Percentiles rank a stretch among this genome's conserved stretches.
Evolutionary conservation across 2,888 invertebrate genomes (phyloP).

Genomic region (Drosophila siamana): DNA sequence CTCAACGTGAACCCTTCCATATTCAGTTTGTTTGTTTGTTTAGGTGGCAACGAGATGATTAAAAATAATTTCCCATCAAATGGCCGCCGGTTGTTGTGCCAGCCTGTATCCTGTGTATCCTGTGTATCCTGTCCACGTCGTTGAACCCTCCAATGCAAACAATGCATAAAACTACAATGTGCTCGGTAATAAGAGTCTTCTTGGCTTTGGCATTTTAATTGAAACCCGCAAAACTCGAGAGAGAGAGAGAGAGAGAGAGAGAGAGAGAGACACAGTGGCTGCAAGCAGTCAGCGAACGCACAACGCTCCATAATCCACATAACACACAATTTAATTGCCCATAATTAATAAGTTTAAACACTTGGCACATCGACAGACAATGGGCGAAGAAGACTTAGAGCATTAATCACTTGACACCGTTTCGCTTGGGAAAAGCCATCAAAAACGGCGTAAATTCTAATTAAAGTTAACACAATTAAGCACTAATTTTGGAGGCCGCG

Average conservation of each 20-base stretch:
- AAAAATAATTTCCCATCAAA: constrained; percentile 69
- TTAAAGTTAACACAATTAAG: constrained; percentile 61
- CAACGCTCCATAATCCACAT: constrained; percentile 11
- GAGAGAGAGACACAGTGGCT: constrained; percentile 42
- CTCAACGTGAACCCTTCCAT: constrained; percentile 23
- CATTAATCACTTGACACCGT: constrained; percentile 58
- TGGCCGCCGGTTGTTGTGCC: constrained; percentile 51
- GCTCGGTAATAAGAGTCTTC: background rate
- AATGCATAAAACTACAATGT: constrained; percentile 25
- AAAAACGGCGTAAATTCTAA: constrained; percentile 47
- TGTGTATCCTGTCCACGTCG: no score
- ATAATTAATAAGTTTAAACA: constrained; percentile 71
- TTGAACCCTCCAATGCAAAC: background rate
- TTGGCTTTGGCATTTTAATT: constrained; percentile 46
- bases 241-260: no score
- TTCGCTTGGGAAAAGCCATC: constrained; percentile 12
- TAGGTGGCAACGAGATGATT: constrained; percentile 71
- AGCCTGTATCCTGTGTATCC: constrained; percentile 9
- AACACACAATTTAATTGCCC: constrained; percentile 57
- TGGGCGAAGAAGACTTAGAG: constrained; percentile 30
- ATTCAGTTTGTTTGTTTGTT: constrained; percentile 61
- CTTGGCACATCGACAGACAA: constrained; percentile 43
- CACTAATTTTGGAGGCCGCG: constrained; percentile 39
- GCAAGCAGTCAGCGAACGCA: background rate
- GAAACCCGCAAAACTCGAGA: constrained; percentile 27